Conservation (phyloP, 53 echinoderm and acorn worm genomes). For the Patiria pectinifera region DNA sequence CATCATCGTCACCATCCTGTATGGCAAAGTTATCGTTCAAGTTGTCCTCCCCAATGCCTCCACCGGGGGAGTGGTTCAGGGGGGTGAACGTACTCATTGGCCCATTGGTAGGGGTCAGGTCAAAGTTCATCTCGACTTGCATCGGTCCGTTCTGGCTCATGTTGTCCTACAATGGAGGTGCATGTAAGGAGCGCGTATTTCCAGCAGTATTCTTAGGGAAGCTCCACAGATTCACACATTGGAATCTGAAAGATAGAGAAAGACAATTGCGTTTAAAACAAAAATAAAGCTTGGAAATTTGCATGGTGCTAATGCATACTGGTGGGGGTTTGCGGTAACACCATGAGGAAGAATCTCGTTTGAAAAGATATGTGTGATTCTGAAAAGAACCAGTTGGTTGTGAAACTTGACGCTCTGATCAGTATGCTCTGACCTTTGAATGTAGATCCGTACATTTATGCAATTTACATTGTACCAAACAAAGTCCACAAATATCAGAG, state of each 20-base stretch:
- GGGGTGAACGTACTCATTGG: slow-evolving; percentile 22
- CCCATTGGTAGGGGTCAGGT: slow-evolving; percentile 42
- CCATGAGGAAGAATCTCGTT: no score
- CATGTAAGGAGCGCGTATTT: not conserved
- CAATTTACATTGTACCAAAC: no score
- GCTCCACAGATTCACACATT: not conserved
- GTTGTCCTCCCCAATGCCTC: not conserved
- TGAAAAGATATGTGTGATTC: no score
- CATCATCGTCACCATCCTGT: slow-evolving; percentile 17
- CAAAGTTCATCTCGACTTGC: slow-evolving; percentile 54
- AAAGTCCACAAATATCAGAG: no score
- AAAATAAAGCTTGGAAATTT: no score
- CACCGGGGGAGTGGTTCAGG: not conserved
- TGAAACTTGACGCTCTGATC: no score
- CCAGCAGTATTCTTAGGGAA: not conserved
- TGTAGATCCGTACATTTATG: no score
- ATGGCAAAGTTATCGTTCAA: slow-evolving; percentile 28
- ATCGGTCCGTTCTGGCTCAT: slow-evolving; percentile 31
- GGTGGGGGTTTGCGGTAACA: no score
- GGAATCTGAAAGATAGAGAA: not conserved
- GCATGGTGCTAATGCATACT: no score
- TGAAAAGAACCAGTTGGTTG: no score
- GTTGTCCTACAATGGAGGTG: not conserved
- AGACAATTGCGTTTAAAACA: not conserved
- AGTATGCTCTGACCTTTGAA: no score